These are phyloP conservation scores for Morone chrysops DNA, from an alignment of 2,113 vertebrate genomes.

Conservation along the genomic window DNA sequence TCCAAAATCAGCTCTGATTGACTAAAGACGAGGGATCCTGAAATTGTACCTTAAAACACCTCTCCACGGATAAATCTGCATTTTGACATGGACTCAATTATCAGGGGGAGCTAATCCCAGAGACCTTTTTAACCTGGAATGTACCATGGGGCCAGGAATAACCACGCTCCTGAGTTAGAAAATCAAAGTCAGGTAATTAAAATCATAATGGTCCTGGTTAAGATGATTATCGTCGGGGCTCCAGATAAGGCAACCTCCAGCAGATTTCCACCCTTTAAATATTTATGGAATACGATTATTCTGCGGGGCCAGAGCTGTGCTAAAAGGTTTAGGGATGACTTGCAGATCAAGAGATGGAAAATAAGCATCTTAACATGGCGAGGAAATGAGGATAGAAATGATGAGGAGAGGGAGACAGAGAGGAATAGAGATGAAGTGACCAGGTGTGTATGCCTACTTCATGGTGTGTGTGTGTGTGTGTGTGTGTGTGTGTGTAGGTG, in stretches of 20 bases:
- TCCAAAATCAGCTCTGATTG: slow-evolving; percentile 56
- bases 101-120: slow-evolving; percentile 70
- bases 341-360: slow-evolving; percentile 75
- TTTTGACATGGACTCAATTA: slow-evolving; percentile 78
- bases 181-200: slow-evolving; percentile 84
- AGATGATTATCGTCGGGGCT: slow-evolving; percentile 80
- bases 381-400: slow-evolving; percentile 59
- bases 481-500: slow-evolving; percentile 2
- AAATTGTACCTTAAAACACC: slow-evolving; percentile 68
- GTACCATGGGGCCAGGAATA: slow-evolving; percentile 70
- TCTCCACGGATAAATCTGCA: slow-evolving; percentile 61
- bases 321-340: slow-evolving; percentile 80
- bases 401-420: slow-evolving; percentile 23
- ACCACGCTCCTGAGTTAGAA: slow-evolving; percentile 67
- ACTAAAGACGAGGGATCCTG: slow-evolving; percentile 43
- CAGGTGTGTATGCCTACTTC: slow-evolving; percentile 41
- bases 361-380: slow-evolving; percentile 71
- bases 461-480: background rate
- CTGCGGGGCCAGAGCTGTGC: slow-evolving; percentile 66
- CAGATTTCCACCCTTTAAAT: slow-evolving; percentile 77
- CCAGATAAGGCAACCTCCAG: slow-evolving; percentile 81
- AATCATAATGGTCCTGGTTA: slow-evolving; percentile 82
- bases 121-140: slow-evolving; percentile 75
- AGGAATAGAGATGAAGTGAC: slow-evolving; percentile 30
- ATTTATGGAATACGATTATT: slow-evolving; percentile 82